Evolutionary conservation across 1,140 invertebrate species (phyloP), one percentile per base, ranked within the genome.

Genomic region (Maniola jurtina): DNA sequence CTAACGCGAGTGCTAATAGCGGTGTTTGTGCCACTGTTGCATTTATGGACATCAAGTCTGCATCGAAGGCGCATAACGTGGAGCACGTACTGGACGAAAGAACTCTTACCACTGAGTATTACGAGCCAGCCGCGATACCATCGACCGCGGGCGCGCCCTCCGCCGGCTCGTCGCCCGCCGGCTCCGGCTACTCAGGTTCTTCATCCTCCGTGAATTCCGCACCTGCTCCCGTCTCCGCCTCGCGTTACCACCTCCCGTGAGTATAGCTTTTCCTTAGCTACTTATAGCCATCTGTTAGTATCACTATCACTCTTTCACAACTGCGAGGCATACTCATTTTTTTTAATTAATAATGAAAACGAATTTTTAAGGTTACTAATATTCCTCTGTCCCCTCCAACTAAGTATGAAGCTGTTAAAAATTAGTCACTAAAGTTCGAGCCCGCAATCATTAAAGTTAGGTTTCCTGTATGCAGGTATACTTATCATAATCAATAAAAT

Each of bases 31-130:
- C 97, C 84, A 97, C 97, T 81, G 96, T 98, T 87, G 96, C 97
- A 83, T 98, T 98, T 93, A 98, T 98, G 94, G 97, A 98, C 93
- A 98, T 98, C 92, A 97, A 97, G 92, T 98, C 97, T 79, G 97
- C 97, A 79, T 94, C 96, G 77, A 98, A 98, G 92, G 97, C 97
- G 60, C 96, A 98, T 89, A 95, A 95, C 88, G 94, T 94, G 75
- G 97, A 98, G 84, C 96, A 98, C 90, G 96, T 95, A 77, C 90
- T 98, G 88, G 96, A 97, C 87, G 95, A 97, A 77, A 92, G 95
- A 80, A 93, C 94, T 70, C 93, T 98, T 87, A 96, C 95, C 85
- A 98, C 97, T 71, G 96, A 97, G 85, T 98, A 98, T 92, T 97
- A 98, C 92, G 97, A 98, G 89, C 97, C 97, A 72, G 93, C 94